Percentiles rank a stretch among this genome's conserved stretches.
phyloP scores from a whole-genome alignment of 2,113 vertebrate genomes.

The Cnemophilus loriae region DNA sequence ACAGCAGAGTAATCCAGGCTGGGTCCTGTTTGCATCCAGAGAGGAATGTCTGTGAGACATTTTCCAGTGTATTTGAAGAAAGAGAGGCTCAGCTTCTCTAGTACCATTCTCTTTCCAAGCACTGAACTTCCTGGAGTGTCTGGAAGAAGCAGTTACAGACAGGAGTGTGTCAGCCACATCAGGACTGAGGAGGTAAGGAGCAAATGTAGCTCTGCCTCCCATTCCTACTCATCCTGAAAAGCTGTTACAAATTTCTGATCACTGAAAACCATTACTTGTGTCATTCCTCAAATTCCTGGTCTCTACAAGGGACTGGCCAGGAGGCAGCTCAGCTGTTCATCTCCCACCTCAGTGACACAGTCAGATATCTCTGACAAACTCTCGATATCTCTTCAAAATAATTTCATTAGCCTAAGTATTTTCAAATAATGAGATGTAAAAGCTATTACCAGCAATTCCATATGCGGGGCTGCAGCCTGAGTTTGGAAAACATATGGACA shows the following conservation, averaged over 20 bases:
- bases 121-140: neutral
- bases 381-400: neutral
- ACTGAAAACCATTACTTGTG: neutral
- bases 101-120: neutral
- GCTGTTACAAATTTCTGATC: neutral
- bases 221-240: neutral
- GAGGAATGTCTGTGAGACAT: neutral
- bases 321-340: neutral
- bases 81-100: neutral
- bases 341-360: neutral
- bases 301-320: fast-evolving
- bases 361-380: neutral
- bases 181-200: fast-evolving
- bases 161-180: neutral
- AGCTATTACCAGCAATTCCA: neutral
- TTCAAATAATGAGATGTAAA: neutral
- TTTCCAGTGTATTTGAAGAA: neutral
- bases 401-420: neutral
- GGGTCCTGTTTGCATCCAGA: neutral
- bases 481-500: neutral
- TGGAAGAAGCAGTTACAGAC: neutral
- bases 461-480: neutral
- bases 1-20: fast-evolving
- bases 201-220: neutral
- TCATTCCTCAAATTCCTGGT: neutral